A percentile compares a stretch with the other conserved stretches of the same genome.
Evolutionary conservation across 2,797 vertebrate genomes (phyloP).

Genomic region (Poecilia gillii): DNA sequence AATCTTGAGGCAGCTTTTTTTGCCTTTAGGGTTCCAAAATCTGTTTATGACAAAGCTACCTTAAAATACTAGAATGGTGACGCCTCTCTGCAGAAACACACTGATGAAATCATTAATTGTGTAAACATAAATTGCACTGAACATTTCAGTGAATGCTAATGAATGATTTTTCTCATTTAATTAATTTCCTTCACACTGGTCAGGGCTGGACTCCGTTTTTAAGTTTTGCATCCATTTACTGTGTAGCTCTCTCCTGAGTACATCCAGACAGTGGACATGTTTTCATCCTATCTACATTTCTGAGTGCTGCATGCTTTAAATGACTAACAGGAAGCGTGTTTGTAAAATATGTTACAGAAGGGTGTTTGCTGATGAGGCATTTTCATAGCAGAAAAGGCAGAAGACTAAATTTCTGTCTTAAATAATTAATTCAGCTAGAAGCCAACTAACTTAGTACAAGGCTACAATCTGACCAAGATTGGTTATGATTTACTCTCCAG

Average conservation of each 20-base stretch:
- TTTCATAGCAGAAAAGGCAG: slow-evolving; percentile 22
- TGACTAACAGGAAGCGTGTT: slow-evolving; percentile 44
- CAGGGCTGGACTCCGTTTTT: slow-evolving; percentile 65
- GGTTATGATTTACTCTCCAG: no score
- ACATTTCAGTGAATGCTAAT: slow-evolving; percentile 77
- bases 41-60: slow-evolving; percentile 56
- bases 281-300: slow-evolving; percentile 26
- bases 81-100: slow-evolving; percentile 69
- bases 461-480: neutral
- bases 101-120: slow-evolving; percentile 78
- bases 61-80: slow-evolving; percentile 64
- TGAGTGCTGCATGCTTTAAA: slow-evolving; percentile 25
- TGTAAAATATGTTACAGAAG: slow-evolving; percentile 40
- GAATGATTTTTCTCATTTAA: slow-evolving; percentile 81
- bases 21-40: slow-evolving; percentile 10
- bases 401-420: neutral
- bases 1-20: slow-evolving; percentile 19
- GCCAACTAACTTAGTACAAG: neutral
- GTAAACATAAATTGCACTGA: slow-evolving; percentile 77
- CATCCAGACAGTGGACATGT: slow-evolving; percentile 49
- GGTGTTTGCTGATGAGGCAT: slow-evolving; percentile 12
- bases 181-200: slow-evolving; percentile 80
- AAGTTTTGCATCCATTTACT: slow-evolving; percentile 50
- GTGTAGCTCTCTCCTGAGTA: slow-evolving; percentile 53
- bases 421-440: neutral